Evolutionary conservation across 2,888 invertebrate species (phyloP).

Genomic region (Dasysyrphus albostriatus): DNA sequence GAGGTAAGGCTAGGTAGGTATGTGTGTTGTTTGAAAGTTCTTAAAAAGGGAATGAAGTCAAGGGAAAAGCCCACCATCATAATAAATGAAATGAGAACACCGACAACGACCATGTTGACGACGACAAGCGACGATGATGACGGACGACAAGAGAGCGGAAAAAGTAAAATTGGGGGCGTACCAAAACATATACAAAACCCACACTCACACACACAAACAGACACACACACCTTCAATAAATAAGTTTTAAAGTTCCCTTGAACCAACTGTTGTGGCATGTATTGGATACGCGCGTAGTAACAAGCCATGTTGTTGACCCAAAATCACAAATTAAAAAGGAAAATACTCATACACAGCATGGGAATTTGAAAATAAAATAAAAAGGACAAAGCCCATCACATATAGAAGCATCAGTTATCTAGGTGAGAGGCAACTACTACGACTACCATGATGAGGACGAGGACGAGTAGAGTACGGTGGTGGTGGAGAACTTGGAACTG

Average conservation of each 20-base stretch:
- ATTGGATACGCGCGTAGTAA: slow-evolving; percentile 70
- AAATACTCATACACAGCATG: slow-evolving; percentile 35
- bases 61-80: slow-evolving; percentile 50
- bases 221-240: slow-evolving; percentile 4
- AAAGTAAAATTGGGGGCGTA: slow-evolving; percentile 57
- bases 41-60: slow-evolving; percentile 46
- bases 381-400: slow-evolving; percentile 43
- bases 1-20: background rate
- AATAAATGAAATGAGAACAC: slow-evolving; percentile 42
- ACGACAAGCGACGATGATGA: background rate
- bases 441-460: slow-evolving; percentile 20
- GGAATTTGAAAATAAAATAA: slow-evolving; percentile 30
- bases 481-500: slow-evolving; percentile 9
- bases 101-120: background rate
- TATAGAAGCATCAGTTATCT: slow-evolving; percentile 22
- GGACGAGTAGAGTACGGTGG: slow-evolving; percentile 10
- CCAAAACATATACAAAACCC: slow-evolving; percentile 2
- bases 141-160: slow-evolving; percentile 28
- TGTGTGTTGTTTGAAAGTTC: background rate
- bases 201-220: background rate
- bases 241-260: slow-evolving; percentile 64
- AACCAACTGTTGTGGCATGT: slow-evolving; percentile 71
- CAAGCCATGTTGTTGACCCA: slow-evolving; percentile 74
- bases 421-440: slow-evolving; percentile 44
- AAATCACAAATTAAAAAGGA: slow-evolving; percentile 71